A percentile compares a stretch with the other conserved stretches of the same genome.
Evolutionary conservation across 2,797 vertebrate genomes (phyloP).

Genomic region (Galago senegalensis): DNA sequence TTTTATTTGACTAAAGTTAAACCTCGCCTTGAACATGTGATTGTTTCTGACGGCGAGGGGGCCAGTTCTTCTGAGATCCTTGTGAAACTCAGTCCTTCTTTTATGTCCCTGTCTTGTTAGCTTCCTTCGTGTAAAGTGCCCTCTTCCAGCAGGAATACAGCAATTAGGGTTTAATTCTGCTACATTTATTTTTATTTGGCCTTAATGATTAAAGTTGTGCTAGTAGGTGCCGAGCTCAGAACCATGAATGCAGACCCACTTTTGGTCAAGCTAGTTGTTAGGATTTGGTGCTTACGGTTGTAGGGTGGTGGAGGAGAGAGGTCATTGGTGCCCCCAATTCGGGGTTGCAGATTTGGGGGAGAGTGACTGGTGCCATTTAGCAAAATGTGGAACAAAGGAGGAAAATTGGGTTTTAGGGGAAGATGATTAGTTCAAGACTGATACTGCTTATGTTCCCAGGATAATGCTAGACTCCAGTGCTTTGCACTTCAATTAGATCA

Average conservation of each 20-base stretch:
- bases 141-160: background rate
- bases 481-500: background rate
- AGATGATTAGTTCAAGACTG: background rate
- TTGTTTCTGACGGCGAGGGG: slow-evolving; percentile 26
- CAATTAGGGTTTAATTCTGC: slow-evolving; percentile 44
- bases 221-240: background rate
- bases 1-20: slow-evolving; percentile 59
- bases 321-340: background rate
- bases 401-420: background rate
- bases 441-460: background rate
- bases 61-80: background rate
- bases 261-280: background rate
- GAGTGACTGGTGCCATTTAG: background rate
- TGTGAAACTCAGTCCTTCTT: background rate
- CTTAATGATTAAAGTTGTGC: slow-evolving; percentile 41
- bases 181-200: slow-evolving; percentile 64
- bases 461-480: background rate
- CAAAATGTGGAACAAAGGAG: background rate
- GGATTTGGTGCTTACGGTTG: background rate
- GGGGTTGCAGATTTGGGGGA: background rate
- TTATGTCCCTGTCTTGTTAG: background rate
- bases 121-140: background rate
- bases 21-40: background rate
- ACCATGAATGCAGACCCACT: background rate
- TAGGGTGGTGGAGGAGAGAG: background rate